A percentile compares a stretch with the other conserved stretches of the same genome.
These are phyloP conservation scores for Theretra japonica DNA, from an alignment of 2,888 invertebrate species.

Conservation along the genomic window DNA sequence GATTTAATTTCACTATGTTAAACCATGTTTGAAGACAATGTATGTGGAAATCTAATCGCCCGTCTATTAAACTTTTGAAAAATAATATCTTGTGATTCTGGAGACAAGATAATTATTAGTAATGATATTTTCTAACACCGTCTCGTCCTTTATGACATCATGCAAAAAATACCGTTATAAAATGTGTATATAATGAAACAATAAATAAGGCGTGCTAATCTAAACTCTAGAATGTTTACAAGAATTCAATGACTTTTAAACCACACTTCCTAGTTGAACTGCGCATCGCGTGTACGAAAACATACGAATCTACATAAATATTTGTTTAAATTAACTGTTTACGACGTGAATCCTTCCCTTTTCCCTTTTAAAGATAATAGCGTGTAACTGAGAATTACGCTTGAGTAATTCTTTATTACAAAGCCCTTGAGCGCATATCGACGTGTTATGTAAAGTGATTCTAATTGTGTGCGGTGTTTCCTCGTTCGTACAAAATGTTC, in stretches of 20 bases:
- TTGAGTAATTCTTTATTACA: conserved; percentile 21
- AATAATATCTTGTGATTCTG: too few species aligned
- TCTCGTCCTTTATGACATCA: too few species aligned
- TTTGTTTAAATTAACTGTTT: conserved; percentile 8
- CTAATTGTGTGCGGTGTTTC: conserved; percentile 39
- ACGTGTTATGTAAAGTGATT: conserved; percentile 33
- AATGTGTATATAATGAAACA: too few species aligned
- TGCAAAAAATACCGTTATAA: too few species aligned
- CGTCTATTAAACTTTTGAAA: too few species aligned
- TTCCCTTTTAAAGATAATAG: conserved; percentile 14
- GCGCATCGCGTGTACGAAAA: not conserved
- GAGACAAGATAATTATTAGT: too few species aligned
- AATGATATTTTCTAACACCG: too few species aligned
- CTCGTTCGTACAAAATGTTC: conserved; percentile 36
- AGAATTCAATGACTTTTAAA: not conserved
- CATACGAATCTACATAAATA: not conserved
- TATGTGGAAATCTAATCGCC: not conserved
- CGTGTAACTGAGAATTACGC: conserved; percentile 17
- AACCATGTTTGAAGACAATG: not conserved
- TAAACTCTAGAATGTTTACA: not conserved
- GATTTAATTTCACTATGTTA: not conserved
- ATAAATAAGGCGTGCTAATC: too few species aligned
- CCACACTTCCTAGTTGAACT: not conserved
- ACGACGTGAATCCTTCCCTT: conserved; percentile 12
- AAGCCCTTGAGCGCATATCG: conserved; percentile 34